phyloP scores from a whole-genome alignment of 2,797 vertebrate genomes.

The Pteropus rufus region DNA sequence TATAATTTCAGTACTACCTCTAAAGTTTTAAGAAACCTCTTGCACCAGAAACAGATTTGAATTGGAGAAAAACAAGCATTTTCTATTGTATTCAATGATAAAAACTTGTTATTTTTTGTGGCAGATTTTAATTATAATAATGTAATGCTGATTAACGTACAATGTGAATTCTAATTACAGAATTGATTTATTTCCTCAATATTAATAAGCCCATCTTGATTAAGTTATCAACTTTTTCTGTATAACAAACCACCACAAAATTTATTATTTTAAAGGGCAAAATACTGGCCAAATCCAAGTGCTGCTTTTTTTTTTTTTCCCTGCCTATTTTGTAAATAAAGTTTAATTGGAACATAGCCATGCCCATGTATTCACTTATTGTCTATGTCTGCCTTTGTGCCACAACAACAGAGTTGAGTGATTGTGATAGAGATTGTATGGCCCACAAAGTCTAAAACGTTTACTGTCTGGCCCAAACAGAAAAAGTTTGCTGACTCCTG shows the following conservation, averaged over 20 bases:
- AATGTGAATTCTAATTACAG: neutral
- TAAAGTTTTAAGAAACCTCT: neutral
- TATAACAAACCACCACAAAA: neutral
- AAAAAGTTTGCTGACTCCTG: neutral
- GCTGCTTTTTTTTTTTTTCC: neutral
- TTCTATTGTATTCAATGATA: neutral
- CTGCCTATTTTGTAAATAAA: neutral
- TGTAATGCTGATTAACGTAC: neutral
- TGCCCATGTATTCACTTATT: neutral
- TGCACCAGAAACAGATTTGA: neutral
- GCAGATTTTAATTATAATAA: neutral
- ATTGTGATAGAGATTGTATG: neutral
- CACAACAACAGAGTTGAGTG: neutral
- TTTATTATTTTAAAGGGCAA: neutral
- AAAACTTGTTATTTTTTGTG: neutral
- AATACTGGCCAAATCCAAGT: neutral
- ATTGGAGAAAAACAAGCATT: neutral
- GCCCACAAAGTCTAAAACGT: neutral
- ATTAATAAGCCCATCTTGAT: slow-evolving; percentile 1
- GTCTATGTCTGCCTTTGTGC: neutral
- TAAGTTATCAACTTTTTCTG: neutral
- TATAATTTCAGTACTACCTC: neutral
- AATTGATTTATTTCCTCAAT: neutral
- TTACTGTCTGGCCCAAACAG: neutral
- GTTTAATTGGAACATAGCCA: neutral